Evolutionary conservation across 2,888 invertebrate species (phyloP).

Genomic region (Dromius quadrimaculatus): DNA sequence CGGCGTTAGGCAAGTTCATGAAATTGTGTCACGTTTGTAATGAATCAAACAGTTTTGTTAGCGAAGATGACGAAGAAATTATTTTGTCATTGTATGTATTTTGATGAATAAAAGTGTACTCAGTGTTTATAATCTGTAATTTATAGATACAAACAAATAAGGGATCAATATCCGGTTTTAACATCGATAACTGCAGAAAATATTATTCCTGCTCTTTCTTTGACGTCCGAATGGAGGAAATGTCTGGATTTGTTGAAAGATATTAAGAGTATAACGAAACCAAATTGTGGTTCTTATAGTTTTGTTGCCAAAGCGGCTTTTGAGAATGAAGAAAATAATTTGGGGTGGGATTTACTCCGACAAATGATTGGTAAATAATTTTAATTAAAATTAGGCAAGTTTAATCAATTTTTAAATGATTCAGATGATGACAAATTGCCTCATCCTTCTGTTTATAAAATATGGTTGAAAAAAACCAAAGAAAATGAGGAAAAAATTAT

Average conservation of each 20-base stretch:
- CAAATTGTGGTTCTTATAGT: conserved; percentile 69
- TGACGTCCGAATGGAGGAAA: conserved; percentile 75
- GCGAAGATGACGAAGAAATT: conserved; percentile 67
- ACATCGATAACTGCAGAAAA: conserved; percentile 73
- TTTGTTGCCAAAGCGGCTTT: conserved; percentile 73
- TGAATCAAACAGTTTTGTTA: conserved; percentile 55
- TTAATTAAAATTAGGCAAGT: neutral
- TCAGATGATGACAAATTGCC: conserved; percentile 64
- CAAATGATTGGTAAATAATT: conserved; percentile 66
- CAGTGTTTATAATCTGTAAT: conserved; percentile 45
- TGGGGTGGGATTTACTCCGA: conserved; percentile 74
- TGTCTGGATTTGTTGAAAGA: conserved; percentile 73
- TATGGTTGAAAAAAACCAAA: conserved; percentile 69
- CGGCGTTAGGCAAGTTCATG: conserved; percentile 72
- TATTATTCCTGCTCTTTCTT: conserved; percentile 73
- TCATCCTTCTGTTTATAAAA: conserved; percentile 67
- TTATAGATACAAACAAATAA: conserved; percentile 63
- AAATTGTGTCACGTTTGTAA: conserved; percentile 68
- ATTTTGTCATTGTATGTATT: conserved; percentile 68
- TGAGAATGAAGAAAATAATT: conserved; percentile 68
- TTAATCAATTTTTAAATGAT: neutral
- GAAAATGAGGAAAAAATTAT: conserved; percentile 63
- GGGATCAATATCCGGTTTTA: conserved; percentile 70
- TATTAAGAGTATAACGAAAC: conserved; percentile 68
- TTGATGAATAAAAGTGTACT: too few species aligned